A percentile compares a stretch with the other conserved stretches of the same genome.
Evolutionary conservation across 2,797 vertebrate genomes (phyloP).

Genomic region (Cuniculus paca): DNA sequence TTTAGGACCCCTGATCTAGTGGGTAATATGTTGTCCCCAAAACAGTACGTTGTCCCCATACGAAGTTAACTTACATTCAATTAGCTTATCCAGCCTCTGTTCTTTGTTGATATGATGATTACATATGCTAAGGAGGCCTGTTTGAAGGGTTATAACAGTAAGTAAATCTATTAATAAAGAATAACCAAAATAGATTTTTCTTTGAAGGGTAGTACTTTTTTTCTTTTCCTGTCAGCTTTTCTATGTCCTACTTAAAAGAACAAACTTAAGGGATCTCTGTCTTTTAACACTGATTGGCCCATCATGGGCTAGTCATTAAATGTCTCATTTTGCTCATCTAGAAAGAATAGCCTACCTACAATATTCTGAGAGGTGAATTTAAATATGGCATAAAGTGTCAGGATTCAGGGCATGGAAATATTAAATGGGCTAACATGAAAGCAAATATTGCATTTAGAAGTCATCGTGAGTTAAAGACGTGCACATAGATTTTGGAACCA

Average conservation of each 20-base stretch:
- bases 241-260: conserved; percentile 26
- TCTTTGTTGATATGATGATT: conserved; percentile 43
- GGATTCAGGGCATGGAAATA: background rate
- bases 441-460: background rate
- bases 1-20: background rate
- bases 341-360: conserved; percentile 10
- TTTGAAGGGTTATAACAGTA: background rate
- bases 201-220: background rate
- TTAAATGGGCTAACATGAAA: conserved; percentile 45
- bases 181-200: conserved; percentile 43
- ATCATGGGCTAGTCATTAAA: conserved; percentile 8
- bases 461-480: conserved; percentile 16
- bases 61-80: background rate
- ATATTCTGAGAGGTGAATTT: conserved; percentile 14
- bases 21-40: background rate
- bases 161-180: background rate
- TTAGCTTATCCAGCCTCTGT: background rate
- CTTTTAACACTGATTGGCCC: background rate
- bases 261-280: conserved; percentile 9
- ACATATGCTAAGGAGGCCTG: background rate
- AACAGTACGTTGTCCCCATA: background rate
- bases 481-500: conserved; percentile 34
- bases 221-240: background rate
- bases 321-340: conserved; percentile 22
- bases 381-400: background rate